phyloP scores from a whole-genome alignment of 2,797 vertebrate species.

The Siniperca undulata region DNA sequence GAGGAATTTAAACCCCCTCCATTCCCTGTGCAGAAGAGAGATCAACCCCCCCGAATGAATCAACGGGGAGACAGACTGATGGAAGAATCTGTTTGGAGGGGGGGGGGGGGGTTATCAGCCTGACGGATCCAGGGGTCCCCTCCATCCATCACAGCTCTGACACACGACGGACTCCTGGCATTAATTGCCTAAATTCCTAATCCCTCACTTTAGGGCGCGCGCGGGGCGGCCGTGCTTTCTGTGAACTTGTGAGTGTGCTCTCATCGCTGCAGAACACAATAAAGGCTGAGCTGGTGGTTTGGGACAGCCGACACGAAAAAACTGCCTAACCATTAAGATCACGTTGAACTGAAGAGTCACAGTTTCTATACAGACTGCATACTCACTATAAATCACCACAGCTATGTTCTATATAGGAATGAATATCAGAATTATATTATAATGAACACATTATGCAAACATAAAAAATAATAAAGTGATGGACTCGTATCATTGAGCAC shows the following conservation, averaged over 20 bases:
- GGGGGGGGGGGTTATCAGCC: conserved; percentile 77
- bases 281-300: not conserved
- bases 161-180: conserved; percentile 84
- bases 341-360: no score
- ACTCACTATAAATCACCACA: not conserved
- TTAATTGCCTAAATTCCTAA: conserved; percentile 75
- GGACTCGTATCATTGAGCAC: not conserved
- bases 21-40: conserved; percentile 36
- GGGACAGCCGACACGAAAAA: not conserved
- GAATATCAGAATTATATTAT: not conserved
- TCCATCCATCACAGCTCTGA: conserved; percentile 85
- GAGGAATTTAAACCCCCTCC: conserved; percentile 55
- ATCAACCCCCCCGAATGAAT: conserved; percentile 57
- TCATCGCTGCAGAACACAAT: not conserved
- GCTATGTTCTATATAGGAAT: no score
- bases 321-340: no score
- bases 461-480: not conserved
- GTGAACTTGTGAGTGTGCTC: not conserved
- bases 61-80: conserved; percentile 40
- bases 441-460: not conserved
- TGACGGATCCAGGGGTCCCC: conserved; percentile 75
- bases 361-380: no score
- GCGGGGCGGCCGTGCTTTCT: not conserved
- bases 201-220: conserved; percentile 32
- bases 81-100: conserved; percentile 54